Conservation (phyloP, 2,113 vertebrate species). For the Anguilla rostrata region DNA sequence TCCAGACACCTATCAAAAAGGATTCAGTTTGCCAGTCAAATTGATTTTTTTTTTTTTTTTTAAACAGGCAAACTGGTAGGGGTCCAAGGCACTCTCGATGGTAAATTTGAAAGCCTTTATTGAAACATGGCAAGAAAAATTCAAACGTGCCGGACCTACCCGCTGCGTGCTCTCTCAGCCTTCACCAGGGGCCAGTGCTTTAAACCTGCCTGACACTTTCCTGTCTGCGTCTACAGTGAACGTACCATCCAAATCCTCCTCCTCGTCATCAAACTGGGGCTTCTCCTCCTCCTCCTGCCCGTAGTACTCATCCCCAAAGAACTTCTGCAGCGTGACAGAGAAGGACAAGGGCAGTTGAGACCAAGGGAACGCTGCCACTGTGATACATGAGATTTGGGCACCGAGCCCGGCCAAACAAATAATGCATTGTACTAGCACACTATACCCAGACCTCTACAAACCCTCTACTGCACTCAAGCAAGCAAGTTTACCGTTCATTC, state of each 20-base stretch:
- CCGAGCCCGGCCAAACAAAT: constrained; percentile 54
- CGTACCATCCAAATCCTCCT: constrained; percentile 75
- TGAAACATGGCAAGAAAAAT: too few species aligned
- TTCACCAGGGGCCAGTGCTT: too few species aligned
- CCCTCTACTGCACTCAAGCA: constrained; percentile 34
- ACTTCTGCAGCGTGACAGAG: constrained; percentile 62
- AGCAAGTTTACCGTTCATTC: constrained; percentile 55
- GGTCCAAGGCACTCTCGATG: too few species aligned
- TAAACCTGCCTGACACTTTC: neutral
- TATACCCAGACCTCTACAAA: constrained; percentile 42
- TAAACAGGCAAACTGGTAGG: too few species aligned
- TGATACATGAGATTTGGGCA: constrained; percentile 21
- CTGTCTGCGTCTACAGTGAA: neutral
- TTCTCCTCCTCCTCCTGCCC: constrained; percentile 74
- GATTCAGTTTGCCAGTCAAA: too few species aligned
- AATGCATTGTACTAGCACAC: constrained; percentile 48
- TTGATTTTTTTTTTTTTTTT: too few species aligned
- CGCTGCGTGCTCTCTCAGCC: too few species aligned
- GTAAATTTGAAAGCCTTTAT: too few species aligned
- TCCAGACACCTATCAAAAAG: neutral
- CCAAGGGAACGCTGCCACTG: neutral
- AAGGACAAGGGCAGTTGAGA: neutral
- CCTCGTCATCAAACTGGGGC: constrained; percentile 83
- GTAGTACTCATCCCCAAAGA: constrained; percentile 82
- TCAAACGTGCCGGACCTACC: too few species aligned